Conservation (phyloP, 2,113 vertebrate genomes). For the Ceuthmochares aereus region DNA sequence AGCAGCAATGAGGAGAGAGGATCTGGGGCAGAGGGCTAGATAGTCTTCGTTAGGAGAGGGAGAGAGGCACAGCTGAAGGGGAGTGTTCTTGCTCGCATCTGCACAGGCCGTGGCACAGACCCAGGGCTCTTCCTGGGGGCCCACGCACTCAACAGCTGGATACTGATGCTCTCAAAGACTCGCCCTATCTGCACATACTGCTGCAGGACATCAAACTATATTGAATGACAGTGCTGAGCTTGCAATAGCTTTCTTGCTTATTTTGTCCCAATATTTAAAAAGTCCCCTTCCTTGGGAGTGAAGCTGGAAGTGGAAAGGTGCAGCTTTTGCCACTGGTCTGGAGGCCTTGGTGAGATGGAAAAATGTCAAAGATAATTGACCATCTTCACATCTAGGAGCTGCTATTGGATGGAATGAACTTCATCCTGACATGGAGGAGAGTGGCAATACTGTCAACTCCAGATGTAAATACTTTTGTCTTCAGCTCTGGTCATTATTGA, state of each 20-base stretch:
- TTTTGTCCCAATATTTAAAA: background rate
- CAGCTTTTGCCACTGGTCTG: background rate
- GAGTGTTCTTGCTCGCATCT: background rate
- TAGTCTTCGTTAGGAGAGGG: background rate
- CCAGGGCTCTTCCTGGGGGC: background rate
- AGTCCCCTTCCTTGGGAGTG: background rate
- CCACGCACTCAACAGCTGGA: background rate
- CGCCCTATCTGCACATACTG: background rate
- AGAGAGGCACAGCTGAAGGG: rapidly evolving
- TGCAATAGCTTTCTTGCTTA: background rate
- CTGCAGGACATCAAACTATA: background rate
- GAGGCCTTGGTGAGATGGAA: background rate
- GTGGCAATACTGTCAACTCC: background rate
- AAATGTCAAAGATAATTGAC: background rate
- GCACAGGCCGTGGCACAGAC: background rate
- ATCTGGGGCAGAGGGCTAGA: background rate
- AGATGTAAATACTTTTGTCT: background rate
- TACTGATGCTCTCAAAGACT: background rate
- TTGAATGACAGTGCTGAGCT: background rate
- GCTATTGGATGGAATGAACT: background rate
- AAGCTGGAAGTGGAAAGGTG: background rate
- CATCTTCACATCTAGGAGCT: background rate
- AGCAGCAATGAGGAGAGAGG: background rate
- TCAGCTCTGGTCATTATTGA: background rate
- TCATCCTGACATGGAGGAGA: background rate